These are phyloP conservation scores for Torymus tubicola DNA, from an alignment of 2,888 invertebrate genomes.

Conservation along the genomic window DNA sequence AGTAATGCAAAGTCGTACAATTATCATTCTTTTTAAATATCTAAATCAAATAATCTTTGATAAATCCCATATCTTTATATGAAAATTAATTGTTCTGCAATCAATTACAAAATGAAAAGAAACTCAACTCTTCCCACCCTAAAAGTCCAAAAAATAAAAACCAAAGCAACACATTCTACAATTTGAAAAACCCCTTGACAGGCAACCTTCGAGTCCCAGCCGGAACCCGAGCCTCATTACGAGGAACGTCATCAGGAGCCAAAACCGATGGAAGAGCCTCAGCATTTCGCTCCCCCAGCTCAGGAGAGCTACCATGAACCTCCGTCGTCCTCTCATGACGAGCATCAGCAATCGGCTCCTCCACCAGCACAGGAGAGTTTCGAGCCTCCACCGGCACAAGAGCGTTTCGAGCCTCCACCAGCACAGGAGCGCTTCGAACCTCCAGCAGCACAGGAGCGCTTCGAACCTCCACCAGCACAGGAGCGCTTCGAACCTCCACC, in stretches of 20 bases:
- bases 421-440: no score
- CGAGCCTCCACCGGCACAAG: background rate
- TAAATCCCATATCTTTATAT: no score
- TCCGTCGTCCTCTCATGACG: background rate
- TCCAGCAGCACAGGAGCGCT: no score
- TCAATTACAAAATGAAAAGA: no score
- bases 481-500: no score
- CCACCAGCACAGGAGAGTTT: conserved; percentile 17
- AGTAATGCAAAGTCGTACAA: no score
- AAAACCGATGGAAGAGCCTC: background rate
- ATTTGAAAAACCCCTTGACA: conserved; percentile 47
- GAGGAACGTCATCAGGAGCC: conserved; percentile 4
- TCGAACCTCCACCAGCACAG: no score
- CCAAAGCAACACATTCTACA: conserved; percentile 35
- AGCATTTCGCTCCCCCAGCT: background rate
- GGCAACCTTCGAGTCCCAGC: conserved; percentile 16
- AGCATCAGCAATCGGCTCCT: background rate
- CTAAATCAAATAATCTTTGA: no score
- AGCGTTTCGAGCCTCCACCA: no score
- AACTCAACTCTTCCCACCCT: no score
- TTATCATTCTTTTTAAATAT: no score
- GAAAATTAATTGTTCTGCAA: no score
- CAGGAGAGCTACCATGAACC: conserved; percentile 18
- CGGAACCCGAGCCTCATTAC: background rate
- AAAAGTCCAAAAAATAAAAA: background rate